These are phyloP conservation scores for Gorsachius goisagi DNA, from an alignment of 2,113 vertebrate genomes.

Conservation along the genomic window DNA sequence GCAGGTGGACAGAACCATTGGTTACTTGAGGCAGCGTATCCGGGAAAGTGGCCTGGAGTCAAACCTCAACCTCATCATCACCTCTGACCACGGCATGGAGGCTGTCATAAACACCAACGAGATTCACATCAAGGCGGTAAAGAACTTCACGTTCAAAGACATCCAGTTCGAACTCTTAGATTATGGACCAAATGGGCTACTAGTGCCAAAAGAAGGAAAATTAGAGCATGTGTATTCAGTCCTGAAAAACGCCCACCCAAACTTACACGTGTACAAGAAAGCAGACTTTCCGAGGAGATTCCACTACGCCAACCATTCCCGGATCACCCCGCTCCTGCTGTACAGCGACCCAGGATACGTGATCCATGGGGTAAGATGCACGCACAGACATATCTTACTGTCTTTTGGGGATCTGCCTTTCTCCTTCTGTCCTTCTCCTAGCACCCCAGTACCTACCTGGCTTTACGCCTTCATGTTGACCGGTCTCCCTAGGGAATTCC, in stretches of 20 bases:
- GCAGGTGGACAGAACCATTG: slow-evolving; percentile 87
- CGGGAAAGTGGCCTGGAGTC: slow-evolving; percentile 45
- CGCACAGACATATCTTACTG: rapidly evolving
- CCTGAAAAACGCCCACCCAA: slow-evolving; percentile 80
- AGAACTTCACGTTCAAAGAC: slow-evolving; percentile 81
- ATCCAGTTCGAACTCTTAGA: slow-evolving; percentile 85
- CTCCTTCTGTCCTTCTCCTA: not conserved
- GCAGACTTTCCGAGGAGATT: slow-evolving; percentile 78
- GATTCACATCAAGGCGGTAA: slow-evolving; percentile 69
- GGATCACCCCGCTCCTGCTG: slow-evolving; percentile 84
- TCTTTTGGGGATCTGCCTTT: not conserved
- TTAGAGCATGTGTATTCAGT: slow-evolving; percentile 81
- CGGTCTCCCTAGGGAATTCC: not conserved
- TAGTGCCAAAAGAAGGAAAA: slow-evolving; percentile 84
- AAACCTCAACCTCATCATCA: slow-evolving; percentile 83
- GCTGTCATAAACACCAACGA: slow-evolving; percentile 67
- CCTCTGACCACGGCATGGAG: slow-evolving; percentile 89
- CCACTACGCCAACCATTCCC: slow-evolving; percentile 75
- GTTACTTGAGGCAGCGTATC: slow-evolving; percentile 79
- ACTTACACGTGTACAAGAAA: slow-evolving; percentile 85
- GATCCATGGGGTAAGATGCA: slow-evolving; percentile 84
- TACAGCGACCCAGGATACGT: slow-evolving; percentile 84
- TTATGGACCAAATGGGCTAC: slow-evolving; percentile 82
- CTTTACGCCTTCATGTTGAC: not conserved
- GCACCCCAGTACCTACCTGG: not conserved